phyloP scores from a whole-genome alignment of 1,140 invertebrate species.

The Leptinotarsa texana region DNA sequence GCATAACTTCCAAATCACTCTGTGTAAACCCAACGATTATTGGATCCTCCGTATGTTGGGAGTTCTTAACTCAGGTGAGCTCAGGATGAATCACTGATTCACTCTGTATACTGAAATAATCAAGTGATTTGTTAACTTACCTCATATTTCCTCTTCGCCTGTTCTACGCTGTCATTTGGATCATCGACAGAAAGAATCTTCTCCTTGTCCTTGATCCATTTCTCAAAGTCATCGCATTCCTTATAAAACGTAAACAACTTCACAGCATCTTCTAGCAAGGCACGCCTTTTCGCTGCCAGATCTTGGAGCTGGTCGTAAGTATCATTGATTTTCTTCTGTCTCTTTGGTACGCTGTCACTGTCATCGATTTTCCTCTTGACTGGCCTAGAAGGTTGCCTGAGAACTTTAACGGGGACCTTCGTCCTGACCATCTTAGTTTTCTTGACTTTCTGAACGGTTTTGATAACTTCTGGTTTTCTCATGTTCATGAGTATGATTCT shows the following conservation, averaged over 20 bases:
- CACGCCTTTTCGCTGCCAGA: constrained; percentile 76
- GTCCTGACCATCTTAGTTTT: constrained; percentile 87
- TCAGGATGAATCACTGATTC: too few species aligned
- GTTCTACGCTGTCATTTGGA: constrained; percentile 86
- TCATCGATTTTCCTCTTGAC: constrained; percentile 63
- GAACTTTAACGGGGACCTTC: constrained; percentile 73
- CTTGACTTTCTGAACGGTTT: constrained; percentile 80
- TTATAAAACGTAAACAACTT: constrained; percentile 91
- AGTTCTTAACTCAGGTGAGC: too few species aligned
- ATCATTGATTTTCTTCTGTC: constrained; percentile 78
- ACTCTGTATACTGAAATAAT: too few species aligned
- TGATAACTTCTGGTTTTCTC: constrained; percentile 75
- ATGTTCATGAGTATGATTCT: constrained; percentile 83
- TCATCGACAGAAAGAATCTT: constrained; percentile 85
- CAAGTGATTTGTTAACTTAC: constrained; percentile 53
- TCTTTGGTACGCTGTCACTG: constrained; percentile 80
- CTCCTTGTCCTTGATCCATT: constrained; percentile 96
- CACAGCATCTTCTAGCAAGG: constrained; percentile 89
- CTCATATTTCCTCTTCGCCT: constrained; percentile 93
- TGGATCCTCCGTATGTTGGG: too few species aligned
- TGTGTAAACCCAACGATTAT: too few species aligned
- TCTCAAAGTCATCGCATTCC: constrained; percentile 98
- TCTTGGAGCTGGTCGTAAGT: constrained; percentile 82
- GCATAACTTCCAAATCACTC: too few species aligned
- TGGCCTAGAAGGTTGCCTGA: constrained; percentile 58